Evolutionary conservation across 2,888 invertebrate genomes (phyloP).

Genomic region (Scrobipalpa atriplicella): DNA sequence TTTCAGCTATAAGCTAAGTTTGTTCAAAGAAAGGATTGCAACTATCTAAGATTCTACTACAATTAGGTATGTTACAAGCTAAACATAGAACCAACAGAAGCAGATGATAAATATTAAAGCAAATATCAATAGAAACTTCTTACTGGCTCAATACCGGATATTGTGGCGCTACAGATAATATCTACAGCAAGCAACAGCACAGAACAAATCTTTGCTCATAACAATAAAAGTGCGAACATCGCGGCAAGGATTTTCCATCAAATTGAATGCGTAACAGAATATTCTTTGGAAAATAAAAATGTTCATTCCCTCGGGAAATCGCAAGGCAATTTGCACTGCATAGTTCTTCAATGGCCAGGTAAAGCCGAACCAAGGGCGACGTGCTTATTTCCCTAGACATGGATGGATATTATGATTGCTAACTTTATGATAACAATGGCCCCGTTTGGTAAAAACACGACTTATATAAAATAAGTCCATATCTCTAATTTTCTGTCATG

Average conservation of each 20-base stretch:
- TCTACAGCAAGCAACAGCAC: background rate
- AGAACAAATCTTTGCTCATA: background rate
- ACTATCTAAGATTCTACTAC: no score
- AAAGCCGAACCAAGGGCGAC: slow-evolving; percentile 37
- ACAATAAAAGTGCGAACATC: background rate
- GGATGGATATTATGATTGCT: slow-evolving; percentile 24
- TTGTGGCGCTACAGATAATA: background rate
- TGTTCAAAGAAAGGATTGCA: no score
- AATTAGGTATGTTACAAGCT: background rate
- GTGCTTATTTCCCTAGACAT: slow-evolving; percentile 43
- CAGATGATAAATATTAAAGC: background rate
- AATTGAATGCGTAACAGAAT: slow-evolving; percentile 4
- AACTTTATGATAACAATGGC: no score
- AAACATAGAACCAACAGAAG: background rate
- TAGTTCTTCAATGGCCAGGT: slow-evolving; percentile 39
- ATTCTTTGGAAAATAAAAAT: slow-evolving; percentile 22
- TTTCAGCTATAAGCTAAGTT: background rate
- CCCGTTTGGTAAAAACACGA: no score
- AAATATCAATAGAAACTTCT: background rate
- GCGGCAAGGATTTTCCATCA: slow-evolving; percentile 27
- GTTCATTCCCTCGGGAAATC: slow-evolving; percentile 42
- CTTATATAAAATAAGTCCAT: no score
- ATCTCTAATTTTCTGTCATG: no score
- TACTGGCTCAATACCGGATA: background rate
- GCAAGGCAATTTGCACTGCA: slow-evolving; percentile 42